A percentile compares a stretch with the other conserved stretches of the same genome.
Evolutionary conservation across 1,140 invertebrate species (phyloP).

Genomic region (Ctenoplectra terminalis): DNA sequence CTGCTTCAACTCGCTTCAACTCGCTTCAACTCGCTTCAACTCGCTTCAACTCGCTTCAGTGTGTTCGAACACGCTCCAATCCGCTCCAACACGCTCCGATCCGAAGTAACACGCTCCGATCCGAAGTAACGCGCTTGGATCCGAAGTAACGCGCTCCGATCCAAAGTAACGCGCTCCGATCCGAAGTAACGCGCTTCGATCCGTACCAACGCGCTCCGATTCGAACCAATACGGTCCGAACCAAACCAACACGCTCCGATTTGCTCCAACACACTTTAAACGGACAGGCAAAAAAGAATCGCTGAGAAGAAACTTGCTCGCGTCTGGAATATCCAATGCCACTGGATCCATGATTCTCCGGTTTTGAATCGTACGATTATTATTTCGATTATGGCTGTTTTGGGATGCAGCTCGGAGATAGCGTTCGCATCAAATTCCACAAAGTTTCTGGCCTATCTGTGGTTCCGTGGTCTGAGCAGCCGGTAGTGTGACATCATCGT

Average conservation of each 20-base stretch:
- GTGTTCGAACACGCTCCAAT: no score
- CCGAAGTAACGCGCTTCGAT: no score
- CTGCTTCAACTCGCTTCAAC: not conserved
- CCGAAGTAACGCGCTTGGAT: no score
- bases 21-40: not conserved
- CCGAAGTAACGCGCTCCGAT: no score
- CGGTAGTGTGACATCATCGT: constrained; percentile 33
- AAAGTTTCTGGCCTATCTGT: constrained; percentile 45
- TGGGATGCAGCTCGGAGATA: constrained; percentile 7
- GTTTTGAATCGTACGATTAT: constrained; percentile 9
- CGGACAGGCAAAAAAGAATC: not conserved
- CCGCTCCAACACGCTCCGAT: no score
- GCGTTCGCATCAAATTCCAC: constrained; percentile 9
- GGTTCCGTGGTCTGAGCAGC: constrained; percentile 21
- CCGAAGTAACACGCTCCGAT: no score
- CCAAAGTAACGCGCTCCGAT: no score
- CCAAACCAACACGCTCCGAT: no score
- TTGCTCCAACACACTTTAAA: no score
- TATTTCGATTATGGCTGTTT: constrained; percentile 31
- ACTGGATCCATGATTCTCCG: not conserved
- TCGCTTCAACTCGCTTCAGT: not conserved
- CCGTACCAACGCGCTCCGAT: no score
- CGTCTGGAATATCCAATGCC: not conserved
- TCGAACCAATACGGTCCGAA: no score
- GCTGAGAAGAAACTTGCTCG: not conserved